A percentile compares a stretch with the other conserved stretches of the same genome.
These are phyloP conservation scores for Stenopsyche tienmushanensis DNA, from an alignment of 1,140 invertebrate species.

Conservation along the genomic window DNA sequence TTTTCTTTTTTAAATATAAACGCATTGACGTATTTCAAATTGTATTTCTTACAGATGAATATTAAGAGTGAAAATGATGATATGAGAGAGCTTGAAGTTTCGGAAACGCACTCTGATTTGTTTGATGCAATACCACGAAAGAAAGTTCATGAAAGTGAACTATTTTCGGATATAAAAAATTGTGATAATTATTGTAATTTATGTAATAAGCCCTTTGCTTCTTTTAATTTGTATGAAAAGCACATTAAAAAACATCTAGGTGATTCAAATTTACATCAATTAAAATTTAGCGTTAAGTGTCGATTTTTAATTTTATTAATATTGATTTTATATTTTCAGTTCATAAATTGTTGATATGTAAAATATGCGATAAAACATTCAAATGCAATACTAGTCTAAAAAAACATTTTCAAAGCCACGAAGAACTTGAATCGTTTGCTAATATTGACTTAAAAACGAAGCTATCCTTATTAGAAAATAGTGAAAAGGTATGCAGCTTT, in stretches of 20 bases:
- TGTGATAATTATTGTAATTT: constrained; percentile 24
- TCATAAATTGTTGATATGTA: constrained; percentile 32
- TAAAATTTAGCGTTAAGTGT: neutral
- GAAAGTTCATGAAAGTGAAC: constrained; percentile 20
- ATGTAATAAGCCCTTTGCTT: constrained; percentile 29
- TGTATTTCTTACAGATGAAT: constrained; percentile 31
- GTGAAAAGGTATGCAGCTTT: constrained; percentile 29
- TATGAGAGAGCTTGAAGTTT: neutral
- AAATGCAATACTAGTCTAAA: constrained; percentile 31
- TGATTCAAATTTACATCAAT: neutral
- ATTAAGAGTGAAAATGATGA: constrained; percentile 36
- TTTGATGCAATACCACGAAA: constrained; percentile 10
- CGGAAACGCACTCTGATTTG: neutral
- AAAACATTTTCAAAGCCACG: constrained; percentile 37
- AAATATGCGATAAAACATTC: constrained; percentile 41
- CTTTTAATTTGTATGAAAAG: constrained; percentile 27
- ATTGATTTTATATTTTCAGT: constrained; percentile 29
- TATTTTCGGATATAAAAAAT: constrained; percentile 16
- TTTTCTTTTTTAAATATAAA: neutral
- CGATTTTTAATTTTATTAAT: neutral
- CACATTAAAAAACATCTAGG: constrained; percentile 34
- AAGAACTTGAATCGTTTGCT: constrained; percentile 22
- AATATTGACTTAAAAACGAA: constrained; percentile 32
- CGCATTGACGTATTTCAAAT: neutral
- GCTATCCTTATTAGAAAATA: constrained; percentile 28